phyloP scores from a whole-genome alignment of 2,797 vertebrate genomes.

The Esox masquinongy region DNA sequence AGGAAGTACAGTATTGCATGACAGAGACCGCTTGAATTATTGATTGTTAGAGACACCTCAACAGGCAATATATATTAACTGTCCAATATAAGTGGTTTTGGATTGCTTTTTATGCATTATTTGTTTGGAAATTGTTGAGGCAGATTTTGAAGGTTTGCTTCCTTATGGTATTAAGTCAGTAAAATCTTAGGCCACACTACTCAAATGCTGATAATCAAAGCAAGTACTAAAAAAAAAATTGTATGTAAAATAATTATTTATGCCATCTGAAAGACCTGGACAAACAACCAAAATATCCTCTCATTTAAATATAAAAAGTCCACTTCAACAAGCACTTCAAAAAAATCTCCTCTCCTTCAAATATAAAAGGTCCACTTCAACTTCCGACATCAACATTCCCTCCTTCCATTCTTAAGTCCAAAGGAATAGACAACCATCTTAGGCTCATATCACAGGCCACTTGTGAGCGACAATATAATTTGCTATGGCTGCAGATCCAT shows the following conservation, averaged over 20 bases:
- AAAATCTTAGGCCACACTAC: neutral
- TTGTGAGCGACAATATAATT: no score
- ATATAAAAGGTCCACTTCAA: neutral
- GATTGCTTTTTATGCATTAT: neutral
- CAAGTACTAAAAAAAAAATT: neutral
- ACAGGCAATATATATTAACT: slow-evolving; percentile 9
- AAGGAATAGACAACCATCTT: neutral
- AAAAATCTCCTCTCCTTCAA: neutral
- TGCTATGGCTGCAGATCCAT: no score
- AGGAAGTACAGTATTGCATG: slow-evolving; percentile 44
- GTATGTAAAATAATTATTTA: neutral
- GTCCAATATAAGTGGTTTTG: neutral
- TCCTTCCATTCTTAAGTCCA: neutral
- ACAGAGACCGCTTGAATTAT: slow-evolving; percentile 19
- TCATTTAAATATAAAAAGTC: neutral
- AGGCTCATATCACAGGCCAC: no score
- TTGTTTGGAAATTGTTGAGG: neutral
- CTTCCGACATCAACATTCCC: neutral
- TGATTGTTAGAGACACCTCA: slow-evolving; percentile 27
- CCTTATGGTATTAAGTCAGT: slow-evolving; percentile 49
- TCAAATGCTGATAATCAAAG: neutral
- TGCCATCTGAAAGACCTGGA: neutral
- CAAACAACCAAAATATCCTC: neutral
- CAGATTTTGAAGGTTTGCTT: slow-evolving; percentile 25
- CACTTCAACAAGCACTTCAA: slow-evolving; percentile 6